Evolutionary conservation across 2,888 invertebrate species (phyloP), one percentile per base, ranked within the genome.

Genomic region (Cantharis lateralis): DNA sequence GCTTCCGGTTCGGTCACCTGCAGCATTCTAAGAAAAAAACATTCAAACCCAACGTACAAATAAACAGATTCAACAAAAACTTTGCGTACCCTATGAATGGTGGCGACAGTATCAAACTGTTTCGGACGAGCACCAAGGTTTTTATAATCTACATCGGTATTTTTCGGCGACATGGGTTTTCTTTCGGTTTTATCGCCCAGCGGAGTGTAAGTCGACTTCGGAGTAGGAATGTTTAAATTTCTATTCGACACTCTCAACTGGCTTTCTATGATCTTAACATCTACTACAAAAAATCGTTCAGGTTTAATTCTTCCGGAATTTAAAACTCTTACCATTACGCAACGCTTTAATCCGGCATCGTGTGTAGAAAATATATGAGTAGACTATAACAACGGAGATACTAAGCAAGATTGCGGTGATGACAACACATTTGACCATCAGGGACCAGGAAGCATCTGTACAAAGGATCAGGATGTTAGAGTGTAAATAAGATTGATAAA

Each of bases 191-290:
- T n/a, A n/a, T n/a, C n/a, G n/a, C n/a, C n/a, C n/a, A n/a, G n/a
- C n/a, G n/a, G n/a, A n/a, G n/a, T n/a, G n/a, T n/a, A n/a, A n/a
- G n/a, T n/a, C n/a, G n/a, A n/a, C n/a, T n/a, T n/a, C n/a, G n/a
- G n/a, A n/a, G 18, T 18, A 81, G 97, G 97, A 84, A 97, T 96
- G 87, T 96, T 96, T 71, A 97, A 97, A 84, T 96, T 96, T 82
- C 96, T 91, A 87, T 97, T 97, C 76, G 96, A 96, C 86, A 94
- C 94, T 82, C 93, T 93, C 81, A 91, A 93, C 80, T 90, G 90
- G 82, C 91, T 91, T 82, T 91, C 90, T 69, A 89, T 89, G 62
- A 90, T 90, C 80, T 92, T 89, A 72, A 88, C 87, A 79, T 90
- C 90, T 82, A 88, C 89, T 79, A 20, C 7, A 75, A 72, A 48